Base-by-base conservation (phyloP, 1,140 invertebrate genomes). In the Procambarus virginalis region DNA sequence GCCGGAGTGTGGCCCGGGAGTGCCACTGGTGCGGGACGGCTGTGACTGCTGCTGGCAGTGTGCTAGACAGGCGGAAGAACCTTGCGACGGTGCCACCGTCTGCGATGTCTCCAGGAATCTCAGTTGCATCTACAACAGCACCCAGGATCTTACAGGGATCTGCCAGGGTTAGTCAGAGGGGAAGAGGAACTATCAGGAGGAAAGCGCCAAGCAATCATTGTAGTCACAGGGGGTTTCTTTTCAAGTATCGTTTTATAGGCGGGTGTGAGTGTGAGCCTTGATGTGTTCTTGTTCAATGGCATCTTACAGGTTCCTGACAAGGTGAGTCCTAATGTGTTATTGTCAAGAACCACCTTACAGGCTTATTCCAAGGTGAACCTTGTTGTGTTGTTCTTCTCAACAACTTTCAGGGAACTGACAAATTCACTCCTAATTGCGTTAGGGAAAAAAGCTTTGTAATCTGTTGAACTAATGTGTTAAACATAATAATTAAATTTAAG, bases 1-100 rank as follows among this genome's bases (percentile, higher is more conserved):
- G 75, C 87, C 87, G 8, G 55, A 77, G 49, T 89, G 87, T 34
- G n/a, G 45, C 0, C 34, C 73, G 1, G 94, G 94, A 2, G 94
- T 95, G 1, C 92, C 93, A 8, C 81, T 93, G 0, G 92, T 94
- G 22, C 93, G 93, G 83, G 95, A 95, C 89, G 94, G 94, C 9
- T 95, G 95, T 90, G 94, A 94, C 0, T 95, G 95, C 92, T 95
- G 95, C 89, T 93, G 93, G 48, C 94, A 95, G 91, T 95, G 94
- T 80, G 94, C 94, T 0, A 91, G 94, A 17, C 95, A 95, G 89
- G 93, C 93, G 20, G 95, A 94, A 0, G 94, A 95, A 51, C 86
- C 92, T 9, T 94, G 94, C 90, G 93, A 94, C 90, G 92, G 92
- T 34, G 93, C 93, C 12, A 91, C 93, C 46, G 86, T 93, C 12